Conservation (phyloP, 2,113 vertebrate species). For the Varanus komodoensis region DNA sequence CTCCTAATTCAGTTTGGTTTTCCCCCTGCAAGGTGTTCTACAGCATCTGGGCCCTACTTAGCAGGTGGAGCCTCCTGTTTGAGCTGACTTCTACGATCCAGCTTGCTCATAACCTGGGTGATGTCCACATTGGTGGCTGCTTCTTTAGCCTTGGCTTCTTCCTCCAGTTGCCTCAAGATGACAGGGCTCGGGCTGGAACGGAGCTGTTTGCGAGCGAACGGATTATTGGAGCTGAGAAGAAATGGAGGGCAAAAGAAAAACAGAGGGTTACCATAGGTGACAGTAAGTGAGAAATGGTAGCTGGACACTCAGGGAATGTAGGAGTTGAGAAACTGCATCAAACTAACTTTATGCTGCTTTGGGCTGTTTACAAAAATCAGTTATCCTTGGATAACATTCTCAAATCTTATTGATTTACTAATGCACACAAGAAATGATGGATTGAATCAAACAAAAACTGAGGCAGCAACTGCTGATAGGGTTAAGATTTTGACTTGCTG, state of each 20-base stretch:
- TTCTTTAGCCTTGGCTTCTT: constrained; percentile 88
- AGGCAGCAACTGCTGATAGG: not conserved
- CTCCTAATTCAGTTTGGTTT: constrained; percentile 29
- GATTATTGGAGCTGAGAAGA: constrained; percentile 78
- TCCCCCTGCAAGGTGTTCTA: constrained; percentile 37
- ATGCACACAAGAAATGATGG: not conserved
- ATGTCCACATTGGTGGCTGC: constrained; percentile 91
- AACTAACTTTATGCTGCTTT: not conserved
- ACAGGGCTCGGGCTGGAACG: constrained; percentile 94
- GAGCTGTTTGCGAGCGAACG: constrained; percentile 86
- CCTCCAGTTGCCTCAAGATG: constrained; percentile 89
- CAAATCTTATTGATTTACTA: not conserved
- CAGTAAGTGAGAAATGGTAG: not conserved
- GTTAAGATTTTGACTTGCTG: not conserved
- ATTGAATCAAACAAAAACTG: not conserved
- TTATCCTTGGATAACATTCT: not conserved
- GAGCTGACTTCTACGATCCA: constrained; percentile 89
- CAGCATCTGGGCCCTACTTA: constrained; percentile 67
- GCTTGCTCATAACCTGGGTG: constrained; percentile 99
- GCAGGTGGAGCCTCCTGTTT: constrained; percentile 71
- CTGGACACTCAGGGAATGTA: not conserved
- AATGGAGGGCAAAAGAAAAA: constrained; percentile 15
- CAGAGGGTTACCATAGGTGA: not conserved
- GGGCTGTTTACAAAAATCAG: not conserved
- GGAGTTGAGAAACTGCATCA: not conserved